Percentiles rank a stretch among this genome's conserved stretches.
Evolutionary conservation across 2,888 invertebrate species (phyloP).

Genomic region (Drosophila diplacantha): DNA sequence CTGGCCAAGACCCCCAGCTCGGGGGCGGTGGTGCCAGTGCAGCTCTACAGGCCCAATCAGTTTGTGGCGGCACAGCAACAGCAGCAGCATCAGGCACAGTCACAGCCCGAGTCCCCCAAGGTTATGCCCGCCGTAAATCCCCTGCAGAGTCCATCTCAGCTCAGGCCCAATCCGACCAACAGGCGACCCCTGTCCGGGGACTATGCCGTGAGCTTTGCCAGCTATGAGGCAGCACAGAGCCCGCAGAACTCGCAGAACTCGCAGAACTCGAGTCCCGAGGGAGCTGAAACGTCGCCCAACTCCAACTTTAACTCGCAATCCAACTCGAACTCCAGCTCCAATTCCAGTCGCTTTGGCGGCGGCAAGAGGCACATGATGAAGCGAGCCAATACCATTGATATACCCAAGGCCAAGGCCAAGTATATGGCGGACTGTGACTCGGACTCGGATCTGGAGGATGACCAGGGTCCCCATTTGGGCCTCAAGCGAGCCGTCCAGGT

Average conservation of each 20-base stretch:
- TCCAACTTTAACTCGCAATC: slow-evolving; percentile 67
- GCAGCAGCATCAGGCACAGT: slow-evolving; percentile 1
- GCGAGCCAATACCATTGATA: slow-evolving; percentile 92
- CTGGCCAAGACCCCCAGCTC: slow-evolving; percentile 79
- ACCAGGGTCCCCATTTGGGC: slow-evolving; percentile 76
- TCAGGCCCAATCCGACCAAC: slow-evolving; percentile 31
- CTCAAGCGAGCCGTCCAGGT: slow-evolving; percentile 81
- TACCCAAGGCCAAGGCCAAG: slow-evolving; percentile 82
- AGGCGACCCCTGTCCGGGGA: slow-evolving; percentile 71
- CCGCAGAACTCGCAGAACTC: slow-evolving; percentile 18
- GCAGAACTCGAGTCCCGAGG: slow-evolving; percentile 26
- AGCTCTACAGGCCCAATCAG: slow-evolving; percentile 75
- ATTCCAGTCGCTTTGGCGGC: slow-evolving; percentile 66
- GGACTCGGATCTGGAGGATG: slow-evolving; percentile 75
- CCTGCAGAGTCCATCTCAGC: slow-evolving; percentile 17
- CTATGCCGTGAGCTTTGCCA: slow-evolving; percentile 68
- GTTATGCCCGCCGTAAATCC: slow-evolving; percentile 6
- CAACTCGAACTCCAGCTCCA: slow-evolving; percentile 13
- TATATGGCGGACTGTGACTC: slow-evolving; percentile 79
- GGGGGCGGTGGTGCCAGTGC: slow-evolving; percentile 76
- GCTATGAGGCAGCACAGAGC: slow-evolving; percentile 39
- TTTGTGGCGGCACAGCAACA: slow-evolving; percentile 63
- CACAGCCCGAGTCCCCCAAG: slow-evolving; percentile 1
- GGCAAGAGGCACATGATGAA: slow-evolving; percentile 88
- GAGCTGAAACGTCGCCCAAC: slow-evolving; percentile 9